Base-by-base conservation (phyloP, 2,113 vertebrate species). In the Nesoenas mayeri region DNA sequence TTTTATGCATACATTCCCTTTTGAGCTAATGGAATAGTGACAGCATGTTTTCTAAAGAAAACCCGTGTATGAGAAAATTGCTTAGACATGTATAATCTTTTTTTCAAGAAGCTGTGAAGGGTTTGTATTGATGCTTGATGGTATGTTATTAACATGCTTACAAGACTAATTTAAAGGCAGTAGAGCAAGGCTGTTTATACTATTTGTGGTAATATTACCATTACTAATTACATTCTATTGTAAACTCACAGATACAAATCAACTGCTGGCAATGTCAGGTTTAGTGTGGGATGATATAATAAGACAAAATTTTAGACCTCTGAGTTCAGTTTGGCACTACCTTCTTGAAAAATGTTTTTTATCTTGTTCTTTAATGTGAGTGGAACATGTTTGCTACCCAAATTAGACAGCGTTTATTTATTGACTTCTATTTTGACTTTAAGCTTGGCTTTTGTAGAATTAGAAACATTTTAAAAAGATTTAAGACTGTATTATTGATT, bases 41-140 rank as follows among this genome's bases (percentile, higher is more conserved):
- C 78, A 96, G 65, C 71, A 82, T 85, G 47, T 93, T 96, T 95
- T 93, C 81, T 92, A 77, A 94, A 88, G 90, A 92, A 96, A 96
- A 94, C 79, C 69, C 88, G 56, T 87, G 79, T 94, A 86, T 79
- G 66, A 66, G 82, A 88, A 97, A 97, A 91, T 85, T 94, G 62
- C 85, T 96, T 96, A 95, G 82, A 73, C 61, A 88, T 70, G 60
- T 65, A 95, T 83, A 96, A 85, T 87, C 25, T 69, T 91, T 97
- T 47, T 94, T 86, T 91, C 64, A 73, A 88, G 83, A 93, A 80
- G 58, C 62, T 96, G 88, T 93, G 96, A 88, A 79, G 54, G 53
- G 70, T 85, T 94, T 92, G 65, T 94, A 91, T 84, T 94, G 93
- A 91, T 5, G n/a, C 83, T 91, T 95, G 83, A 88, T 87, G 85